A percentile compares a stretch with the other conserved stretches of the same genome.
phyloP scores from a whole-genome alignment of 2,797 vertebrate species.

The Pangasius djambal region DNA sequence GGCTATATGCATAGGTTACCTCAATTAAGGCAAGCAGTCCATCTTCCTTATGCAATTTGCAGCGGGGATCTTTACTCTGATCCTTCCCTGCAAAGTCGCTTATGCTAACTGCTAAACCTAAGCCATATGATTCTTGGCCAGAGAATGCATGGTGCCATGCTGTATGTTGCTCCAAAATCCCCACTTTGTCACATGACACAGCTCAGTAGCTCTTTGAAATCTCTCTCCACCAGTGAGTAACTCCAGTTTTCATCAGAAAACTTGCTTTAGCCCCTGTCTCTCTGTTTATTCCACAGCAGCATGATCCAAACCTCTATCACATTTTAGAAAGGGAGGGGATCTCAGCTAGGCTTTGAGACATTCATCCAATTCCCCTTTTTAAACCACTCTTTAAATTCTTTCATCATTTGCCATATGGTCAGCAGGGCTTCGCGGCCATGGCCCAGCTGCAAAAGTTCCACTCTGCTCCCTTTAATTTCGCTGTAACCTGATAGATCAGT shows the following conservation, averaged over 20 bases:
- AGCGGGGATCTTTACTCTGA: slow-evolving; percentile 25
- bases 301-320: slow-evolving; percentile 35
- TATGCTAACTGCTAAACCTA: slow-evolving; percentile 56
- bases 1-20: slow-evolving; percentile 59
- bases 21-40: background rate
- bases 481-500: slow-evolving; percentile 79
- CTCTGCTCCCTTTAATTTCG: slow-evolving; percentile 77
- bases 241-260: slow-evolving; percentile 32
- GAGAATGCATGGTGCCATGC: slow-evolving; percentile 46
- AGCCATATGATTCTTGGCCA: slow-evolving; percentile 71
- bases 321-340: slow-evolving; percentile 16
- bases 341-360: slow-evolving; percentile 22
- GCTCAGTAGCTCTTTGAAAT: slow-evolving; percentile 26
- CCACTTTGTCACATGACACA: slow-evolving; percentile 14
- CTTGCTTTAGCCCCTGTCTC: slow-evolving; percentile 16
- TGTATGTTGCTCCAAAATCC: slow-evolving; percentile 3
- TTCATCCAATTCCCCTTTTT: slow-evolving; percentile 2
- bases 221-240: slow-evolving; percentile 11
- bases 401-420: slow-evolving; percentile 45
- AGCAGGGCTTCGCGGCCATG: slow-evolving; percentile 30
- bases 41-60: slow-evolving; percentile 65
- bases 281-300: slow-evolving; percentile 37
- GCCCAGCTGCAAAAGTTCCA: slow-evolving; percentile 49
- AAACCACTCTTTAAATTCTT: slow-evolving; percentile 34
- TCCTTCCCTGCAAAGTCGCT: slow-evolving; percentile 68